Evolutionary conservation across 2,888 invertebrate genomes (phyloP), one percentile per base, ranked within the genome.

Genomic region (Marronus borbonicus): DNA sequence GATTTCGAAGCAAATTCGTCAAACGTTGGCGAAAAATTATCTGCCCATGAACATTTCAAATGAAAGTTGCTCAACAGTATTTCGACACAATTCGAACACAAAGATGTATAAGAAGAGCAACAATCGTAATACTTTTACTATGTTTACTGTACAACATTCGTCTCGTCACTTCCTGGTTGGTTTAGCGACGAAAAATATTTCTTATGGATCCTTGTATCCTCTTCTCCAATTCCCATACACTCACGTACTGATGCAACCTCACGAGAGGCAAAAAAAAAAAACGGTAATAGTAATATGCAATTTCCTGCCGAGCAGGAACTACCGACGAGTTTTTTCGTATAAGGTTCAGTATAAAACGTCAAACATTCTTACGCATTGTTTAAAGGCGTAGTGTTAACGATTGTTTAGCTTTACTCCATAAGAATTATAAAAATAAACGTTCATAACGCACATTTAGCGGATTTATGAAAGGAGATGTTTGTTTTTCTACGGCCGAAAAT

Each of bases 131-230:
- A 8, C 8, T 44, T 44, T 44, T 44, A 44, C 44, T 8, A 12
- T 8, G 44, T 44, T 44, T 17, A 17, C n/a, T 55, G 55, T 55
- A 17, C n/a, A n/a, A 14, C 7, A n/a, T 17, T 3, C n/a, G 5
- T 55, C 55, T n/a, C 55, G 7, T 55, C 55, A 55, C 55, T 55
- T 55, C 55, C 55, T 55, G 55, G 55, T 55, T 55, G 17, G n/a
- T 55, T 8, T 8, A 12, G 8, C 55, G 55, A 55, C 55, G 55
- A 55, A 17, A 55, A 55, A 55, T 55, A 55, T 55, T 55, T 17
- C 55, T 55, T 55, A 20, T 20, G 55, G 5, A 17, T 55, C 55
- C 55, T n/a, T 8, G 3, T 14, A n/a, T n/a, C 12, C n/a, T 44
- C 44, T 12, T 44, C 12, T 10, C 44, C 44, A 12, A 52, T 3